Evolutionary conservation across 2,888 invertebrate species (phyloP).

Genomic region (Lomographa bimaculata): DNA sequence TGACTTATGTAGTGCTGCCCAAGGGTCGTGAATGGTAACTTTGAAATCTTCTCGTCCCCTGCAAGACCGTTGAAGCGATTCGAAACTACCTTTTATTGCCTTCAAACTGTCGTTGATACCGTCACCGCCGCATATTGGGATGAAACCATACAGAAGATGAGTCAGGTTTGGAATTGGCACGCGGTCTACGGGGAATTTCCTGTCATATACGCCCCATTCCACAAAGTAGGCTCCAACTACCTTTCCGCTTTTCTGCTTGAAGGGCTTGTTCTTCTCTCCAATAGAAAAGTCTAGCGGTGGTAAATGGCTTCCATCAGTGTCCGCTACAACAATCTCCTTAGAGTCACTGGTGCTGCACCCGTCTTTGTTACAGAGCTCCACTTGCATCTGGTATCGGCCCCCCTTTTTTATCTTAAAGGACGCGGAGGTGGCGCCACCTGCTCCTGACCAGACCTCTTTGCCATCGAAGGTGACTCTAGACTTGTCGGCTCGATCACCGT

Average conservation of each 20-base stretch:
- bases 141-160: too few species aligned
- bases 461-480: constrained; percentile 63
- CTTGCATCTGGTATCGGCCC: constrained; percentile 70
- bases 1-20: constrained; percentile 78
- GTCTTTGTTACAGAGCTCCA: constrained; percentile 71
- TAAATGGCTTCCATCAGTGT: constrained; percentile 78
- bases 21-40: constrained; percentile 76
- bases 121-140: constrained; percentile 76
- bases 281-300: constrained; percentile 67
- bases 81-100: constrained; percentile 78
- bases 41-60: constrained; percentile 77
- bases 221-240: constrained; percentile 76
- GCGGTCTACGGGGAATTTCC: constrained; percentile 73
- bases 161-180: constrained; percentile 73
- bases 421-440: constrained; percentile 62
- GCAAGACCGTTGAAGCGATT: constrained; percentile 74
- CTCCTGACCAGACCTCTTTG: constrained; percentile 67
- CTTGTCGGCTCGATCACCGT: constrained; percentile 67
- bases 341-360: constrained; percentile 70
- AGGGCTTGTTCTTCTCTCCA: constrained; percentile 72
- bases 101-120: constrained; percentile 80
- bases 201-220: constrained; percentile 78
- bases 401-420: constrained; percentile 74
- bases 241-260: constrained; percentile 76
- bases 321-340: too few species aligned